Evolutionary conservation across 2,113 vertebrate species (phyloP).

Genomic region (Alexandromys fortis): DNA sequence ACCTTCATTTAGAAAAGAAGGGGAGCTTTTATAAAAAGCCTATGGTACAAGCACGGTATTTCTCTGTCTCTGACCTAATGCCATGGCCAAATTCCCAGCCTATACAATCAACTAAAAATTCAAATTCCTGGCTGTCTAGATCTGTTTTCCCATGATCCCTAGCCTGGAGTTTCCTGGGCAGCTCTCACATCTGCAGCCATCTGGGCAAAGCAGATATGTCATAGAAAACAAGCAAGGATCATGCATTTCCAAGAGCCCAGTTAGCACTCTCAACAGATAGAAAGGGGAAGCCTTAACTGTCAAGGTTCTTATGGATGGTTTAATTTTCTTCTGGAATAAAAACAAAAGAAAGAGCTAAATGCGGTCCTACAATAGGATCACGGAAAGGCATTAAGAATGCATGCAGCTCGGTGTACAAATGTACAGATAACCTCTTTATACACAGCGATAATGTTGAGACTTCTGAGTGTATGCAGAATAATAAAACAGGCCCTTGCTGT

Average conservation of each 20-base stretch:
- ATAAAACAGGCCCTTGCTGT: not conserved
- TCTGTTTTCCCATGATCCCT: not conserved
- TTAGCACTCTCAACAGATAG: not conserved
- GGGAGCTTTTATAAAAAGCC: not conserved
- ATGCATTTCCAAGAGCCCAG: not conserved
- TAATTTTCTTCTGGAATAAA: conserved; percentile 55
- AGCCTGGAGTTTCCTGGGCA: not conserved
- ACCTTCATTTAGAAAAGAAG: not conserved
- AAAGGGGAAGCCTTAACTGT: not conserved
- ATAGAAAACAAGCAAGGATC: not conserved
- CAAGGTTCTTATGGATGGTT: conserved; percentile 15
- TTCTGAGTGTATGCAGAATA: conserved; percentile 4
- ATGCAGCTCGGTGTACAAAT: not conserved
- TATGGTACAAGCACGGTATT: not conserved
- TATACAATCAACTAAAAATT: not conserved
- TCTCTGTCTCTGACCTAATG: not conserved
- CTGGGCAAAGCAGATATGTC: not conserved
- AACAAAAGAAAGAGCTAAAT: conserved; percentile 48
- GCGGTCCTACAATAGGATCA: conserved; percentile 17
- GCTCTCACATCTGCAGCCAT: not conserved
- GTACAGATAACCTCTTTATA: conserved; percentile 24
- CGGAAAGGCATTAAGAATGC: not conserved
- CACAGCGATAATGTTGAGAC: not conserved
- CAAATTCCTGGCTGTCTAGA: not conserved
- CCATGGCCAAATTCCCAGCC: not conserved